A percentile compares a stretch with the other conserved stretches of the same genome.
These are phyloP conservation scores for Clistopyga incitator DNA, from an alignment of 2,888 invertebrate genomes.

Conservation along the genomic window DNA sequence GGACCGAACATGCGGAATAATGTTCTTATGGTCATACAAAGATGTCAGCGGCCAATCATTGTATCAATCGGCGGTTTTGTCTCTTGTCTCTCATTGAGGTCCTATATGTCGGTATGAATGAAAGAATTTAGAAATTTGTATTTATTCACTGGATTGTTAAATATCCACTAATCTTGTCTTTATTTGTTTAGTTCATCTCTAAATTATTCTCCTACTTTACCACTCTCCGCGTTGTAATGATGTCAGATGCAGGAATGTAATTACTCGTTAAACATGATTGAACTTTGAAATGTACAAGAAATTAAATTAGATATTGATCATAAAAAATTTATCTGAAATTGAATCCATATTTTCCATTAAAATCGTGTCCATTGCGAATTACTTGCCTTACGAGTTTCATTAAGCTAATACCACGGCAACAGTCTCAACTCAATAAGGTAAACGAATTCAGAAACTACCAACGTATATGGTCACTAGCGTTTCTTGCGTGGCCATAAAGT, in stretches of 20 bases:
- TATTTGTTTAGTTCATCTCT: neutral
- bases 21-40: slow-evolving; percentile 32
- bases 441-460: no score
- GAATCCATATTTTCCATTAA: no score
- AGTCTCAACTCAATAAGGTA: no score
- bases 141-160: neutral
- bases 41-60: slow-evolving; percentile 66
- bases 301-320: no score
- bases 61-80: slow-evolving; percentile 66
- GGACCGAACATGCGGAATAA: slow-evolving; percentile 37
- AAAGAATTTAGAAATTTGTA: neutral
- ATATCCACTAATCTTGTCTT: neutral
- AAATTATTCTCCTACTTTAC: neutral
- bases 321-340: no score
- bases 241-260: neutral
- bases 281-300: no score
- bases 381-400: no score
- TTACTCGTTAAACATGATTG: neutral
- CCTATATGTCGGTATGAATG: slow-evolving; percentile 65
- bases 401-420: no score
- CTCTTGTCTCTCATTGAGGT: slow-evolving; percentile 67
- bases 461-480: no score
- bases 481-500: no score
- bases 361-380: no score
- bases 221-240: neutral